Evolutionary conservation across 64 coral and sea anemone species (phyloP), one percentile per base, ranked within the genome.

Genomic region (Pachyseris speciosa): DNA sequence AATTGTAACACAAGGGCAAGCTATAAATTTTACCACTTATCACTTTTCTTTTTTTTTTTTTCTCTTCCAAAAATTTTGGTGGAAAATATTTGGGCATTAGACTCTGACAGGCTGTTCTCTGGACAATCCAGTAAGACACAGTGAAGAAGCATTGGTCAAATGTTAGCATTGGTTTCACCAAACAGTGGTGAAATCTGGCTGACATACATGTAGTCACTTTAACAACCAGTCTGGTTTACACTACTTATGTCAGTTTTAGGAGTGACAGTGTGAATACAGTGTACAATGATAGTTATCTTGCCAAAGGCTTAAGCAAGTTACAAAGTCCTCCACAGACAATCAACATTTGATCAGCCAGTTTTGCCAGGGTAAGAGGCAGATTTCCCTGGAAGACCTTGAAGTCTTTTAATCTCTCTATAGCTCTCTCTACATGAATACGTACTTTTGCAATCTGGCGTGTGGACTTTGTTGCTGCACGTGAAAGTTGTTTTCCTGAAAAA

Each of bases 321-420:
- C 78, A 74, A 1, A 91, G 64, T 39, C 55, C 75, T 49, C 72
- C 9, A 44, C 89, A 91, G 31, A 91, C 89, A 83, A 73, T 80
- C 43, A 91, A 57, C 41, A 91, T 91, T 68, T 91, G 67, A 84
- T 91, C 89, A 33, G 89, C 89, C 36, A 91, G 64, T 80, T 34
- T 36, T 84, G 64, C 57, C 52, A 91, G 39, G 26, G 77, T 84
- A 59, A 91, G 72, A 60, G 89, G 89, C 11, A 91, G 64, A 84
- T 91, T 91, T 84, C 89, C 89, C 78, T 84, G 77, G 17, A 91
- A 84, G 64, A 91, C 60, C 49, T 80, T 84, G 78, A 91, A 91
- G 52, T 84, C 63, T 57, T 84, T 91, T 60, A 91, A 44, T 53
- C 88, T 91, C 66, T 83, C 75, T 52, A 83, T 91, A 61, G 77